phyloP scores from a whole-genome alignment of 30 jellyfish, hydroid and myxozoan genomes.

The Cassiopea xamachana region DNA sequence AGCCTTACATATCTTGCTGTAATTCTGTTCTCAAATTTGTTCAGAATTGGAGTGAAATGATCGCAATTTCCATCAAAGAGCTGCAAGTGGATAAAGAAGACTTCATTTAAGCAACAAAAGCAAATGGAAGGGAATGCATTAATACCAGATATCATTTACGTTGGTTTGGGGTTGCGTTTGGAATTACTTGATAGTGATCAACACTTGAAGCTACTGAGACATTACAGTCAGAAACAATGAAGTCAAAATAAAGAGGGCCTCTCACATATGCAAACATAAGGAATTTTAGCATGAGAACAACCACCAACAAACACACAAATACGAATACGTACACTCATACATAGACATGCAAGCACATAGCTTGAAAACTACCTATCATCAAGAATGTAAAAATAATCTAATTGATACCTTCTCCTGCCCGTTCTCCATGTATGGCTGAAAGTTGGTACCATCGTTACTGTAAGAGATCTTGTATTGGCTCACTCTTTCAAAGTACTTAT shows the following conservation, averaged over 20 bases:
- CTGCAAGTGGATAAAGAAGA: neutral
- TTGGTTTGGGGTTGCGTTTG: too few relatives aligned
- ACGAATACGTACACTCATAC: neutral
- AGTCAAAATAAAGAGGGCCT: too few relatives aligned
- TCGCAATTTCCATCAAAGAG: constrained; percentile 55
- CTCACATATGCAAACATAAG: neutral
- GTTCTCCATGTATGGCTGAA: constrained; percentile 69
- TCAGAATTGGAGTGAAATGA: constrained; percentile 88
- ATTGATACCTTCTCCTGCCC: constrained; percentile 38
- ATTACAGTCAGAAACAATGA: too few relatives aligned
- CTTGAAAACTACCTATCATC: too few relatives aligned
- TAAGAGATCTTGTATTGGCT: constrained; percentile 67
- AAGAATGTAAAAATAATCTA: too few relatives aligned
- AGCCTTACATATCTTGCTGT: constrained; percentile 81
- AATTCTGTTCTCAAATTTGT: constrained; percentile 68
- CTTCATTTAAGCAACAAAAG: too few relatives aligned
- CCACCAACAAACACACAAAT: neutral
- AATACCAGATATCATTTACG: too few relatives aligned
- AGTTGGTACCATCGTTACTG: constrained; percentile 82
- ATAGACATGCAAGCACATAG: neutral
- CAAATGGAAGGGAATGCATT: too few relatives aligned
- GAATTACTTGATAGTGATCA: too few relatives aligned
- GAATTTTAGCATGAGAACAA: neutral
- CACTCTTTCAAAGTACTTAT: constrained; percentile 83
- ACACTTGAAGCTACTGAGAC: too few relatives aligned